phyloP scores from a whole-genome alignment of 2,888 invertebrate species.

The Lottia gigantea region DNA sequence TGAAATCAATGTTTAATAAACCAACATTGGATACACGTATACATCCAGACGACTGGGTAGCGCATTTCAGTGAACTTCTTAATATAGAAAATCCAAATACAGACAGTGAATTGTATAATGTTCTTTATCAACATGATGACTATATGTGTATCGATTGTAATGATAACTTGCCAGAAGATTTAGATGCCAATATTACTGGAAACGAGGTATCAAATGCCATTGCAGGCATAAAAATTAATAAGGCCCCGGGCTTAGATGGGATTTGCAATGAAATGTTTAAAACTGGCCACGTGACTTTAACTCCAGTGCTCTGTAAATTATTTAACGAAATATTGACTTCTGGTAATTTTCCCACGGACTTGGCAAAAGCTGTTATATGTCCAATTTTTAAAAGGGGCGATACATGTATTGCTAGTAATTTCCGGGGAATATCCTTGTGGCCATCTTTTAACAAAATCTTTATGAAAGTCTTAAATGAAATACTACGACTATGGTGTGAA shows the following conservation, averaged over 20 bases:
- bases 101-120: too few species aligned
- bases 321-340: neutral
- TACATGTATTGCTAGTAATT: neutral
- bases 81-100: neutral
- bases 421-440: neutral
- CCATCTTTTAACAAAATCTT: neutral
- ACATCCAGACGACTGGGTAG: neutral
- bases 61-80: neutral
- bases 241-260: neutral
- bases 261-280: neutral
- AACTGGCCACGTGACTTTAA: neutral
- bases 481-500: neutral
- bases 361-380: neutral
- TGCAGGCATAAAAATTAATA: neutral
- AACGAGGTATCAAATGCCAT: neutral
- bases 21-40: neutral
- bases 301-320: neutral
- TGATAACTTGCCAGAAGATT: neutral
- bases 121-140: neutral
- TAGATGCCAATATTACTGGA: neutral
- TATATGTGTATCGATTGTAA: neutral
- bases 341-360: neutral
- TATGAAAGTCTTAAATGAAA: neutral
- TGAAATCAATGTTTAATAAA: neutral
- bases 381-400: neutral